A percentile compares a stretch with the other conserved stretches of the same genome.
Conservation (phyloP, 2,888 invertebrate genomes). For the Patella pellucida region DNA sequence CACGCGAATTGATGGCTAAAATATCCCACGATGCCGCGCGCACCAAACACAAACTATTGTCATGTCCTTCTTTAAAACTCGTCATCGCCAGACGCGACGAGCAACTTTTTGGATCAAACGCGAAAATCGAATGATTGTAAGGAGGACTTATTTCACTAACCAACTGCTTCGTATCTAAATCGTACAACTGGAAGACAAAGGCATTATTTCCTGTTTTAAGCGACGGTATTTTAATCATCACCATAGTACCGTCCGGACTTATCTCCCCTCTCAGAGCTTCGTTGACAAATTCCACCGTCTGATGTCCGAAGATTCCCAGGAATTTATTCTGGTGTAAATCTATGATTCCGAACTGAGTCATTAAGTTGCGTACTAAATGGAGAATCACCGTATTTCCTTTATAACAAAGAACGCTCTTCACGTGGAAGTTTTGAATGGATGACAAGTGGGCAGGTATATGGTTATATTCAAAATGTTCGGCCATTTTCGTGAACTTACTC, state of each 20-base stretch:
- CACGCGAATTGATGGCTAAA: constrained; percentile 58
- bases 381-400: constrained; percentile 65
- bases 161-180: constrained; percentile 57
- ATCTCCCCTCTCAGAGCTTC: constrained; percentile 66
- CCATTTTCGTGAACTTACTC: constrained; percentile 70
- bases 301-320: constrained; percentile 68
- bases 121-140: constrained; percentile 61
- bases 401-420: constrained; percentile 68
- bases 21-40: constrained; percentile 59
- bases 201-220: constrained; percentile 46
- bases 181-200: constrained; percentile 64
- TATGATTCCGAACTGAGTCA: constrained; percentile 69
- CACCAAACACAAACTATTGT: constrained; percentile 66
- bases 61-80: constrained; percentile 61
- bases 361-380: constrained; percentile 67
- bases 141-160: constrained; percentile 58
- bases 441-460: constrained; percentile 71
- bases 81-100: constrained; percentile 65
- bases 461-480: constrained; percentile 71
- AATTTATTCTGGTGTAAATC: constrained; percentile 68
- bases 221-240: constrained; percentile 64
- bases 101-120: constrained; percentile 68
- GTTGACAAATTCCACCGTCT: constrained; percentile 66
- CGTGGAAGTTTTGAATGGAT: constrained; percentile 70
- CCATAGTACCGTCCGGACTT: constrained; percentile 66